Evolutionary conservation across 1,140 invertebrate species (phyloP).

Genomic region (Tribolium madens): DNA sequence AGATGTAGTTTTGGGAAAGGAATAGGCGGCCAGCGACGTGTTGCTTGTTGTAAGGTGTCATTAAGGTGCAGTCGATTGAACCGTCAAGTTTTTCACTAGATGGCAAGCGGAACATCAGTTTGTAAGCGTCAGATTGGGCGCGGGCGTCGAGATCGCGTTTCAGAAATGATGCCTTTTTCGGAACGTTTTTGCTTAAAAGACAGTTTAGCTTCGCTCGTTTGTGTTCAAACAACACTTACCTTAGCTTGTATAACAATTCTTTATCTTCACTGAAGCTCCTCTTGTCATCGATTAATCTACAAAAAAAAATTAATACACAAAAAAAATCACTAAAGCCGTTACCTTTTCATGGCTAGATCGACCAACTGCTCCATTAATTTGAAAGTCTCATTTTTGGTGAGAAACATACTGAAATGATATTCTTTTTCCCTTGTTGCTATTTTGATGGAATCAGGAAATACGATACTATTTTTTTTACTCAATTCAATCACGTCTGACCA

Average conservation of each 20-base stretch:
- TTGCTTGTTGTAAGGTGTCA: slow-evolving; percentile 96
- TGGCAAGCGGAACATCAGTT: slow-evolving; percentile 88
- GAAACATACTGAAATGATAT: slow-evolving; percentile 92
- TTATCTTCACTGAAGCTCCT: slow-evolving; percentile 86
- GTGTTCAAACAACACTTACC: slow-evolving; percentile 67
- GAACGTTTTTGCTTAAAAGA: slow-evolving; percentile 79
- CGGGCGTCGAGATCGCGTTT: slow-evolving; percentile 95
- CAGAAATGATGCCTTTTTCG: slow-evolving; percentile 88
- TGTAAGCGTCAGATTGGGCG: slow-evolving; percentile 89
- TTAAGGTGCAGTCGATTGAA: slow-evolving; percentile 87
- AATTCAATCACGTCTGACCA: slow-evolving; percentile 85
- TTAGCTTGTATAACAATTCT: slow-evolving; percentile 83
- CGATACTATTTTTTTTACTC: slow-evolving; percentile 79
- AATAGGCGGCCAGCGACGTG: slow-evolving; percentile 92
- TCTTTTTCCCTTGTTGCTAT: slow-evolving; percentile 85
- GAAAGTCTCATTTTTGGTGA: slow-evolving; percentile 91
- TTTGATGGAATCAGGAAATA: slow-evolving; percentile 90
- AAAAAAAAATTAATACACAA: slow-evolving; percentile 52
- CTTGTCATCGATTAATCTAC: slow-evolving; percentile 87
- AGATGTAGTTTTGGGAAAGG: slow-evolving; percentile 94
- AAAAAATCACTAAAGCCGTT: slow-evolving; percentile 47
- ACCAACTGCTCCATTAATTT: slow-evolving; percentile 93
- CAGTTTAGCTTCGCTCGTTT: background rate
- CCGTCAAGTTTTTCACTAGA: slow-evolving; percentile 93
- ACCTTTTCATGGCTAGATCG: slow-evolving; percentile 96